Conservation (phyloP, 2,888 invertebrate genomes). For the Ennomos quercinarius region DNA sequence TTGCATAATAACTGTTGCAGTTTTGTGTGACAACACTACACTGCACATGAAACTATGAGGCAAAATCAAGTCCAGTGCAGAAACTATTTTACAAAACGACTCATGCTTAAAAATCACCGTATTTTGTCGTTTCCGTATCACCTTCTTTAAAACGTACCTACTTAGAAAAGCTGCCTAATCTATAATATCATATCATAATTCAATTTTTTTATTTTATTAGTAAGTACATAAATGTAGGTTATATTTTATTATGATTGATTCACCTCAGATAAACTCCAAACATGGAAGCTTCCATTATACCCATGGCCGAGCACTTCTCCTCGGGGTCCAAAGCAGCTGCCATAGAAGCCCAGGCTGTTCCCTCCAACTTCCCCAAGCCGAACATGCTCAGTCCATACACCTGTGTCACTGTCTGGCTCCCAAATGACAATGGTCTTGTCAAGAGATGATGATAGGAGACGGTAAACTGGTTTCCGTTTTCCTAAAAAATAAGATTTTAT, state of each 20-base stretch:
- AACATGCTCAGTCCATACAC: constrained; percentile 93
- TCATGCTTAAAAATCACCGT: no score
- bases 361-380: constrained; percentile 97
- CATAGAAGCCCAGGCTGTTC: constrained; percentile 96
- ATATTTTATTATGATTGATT: constrained; percentile 30
- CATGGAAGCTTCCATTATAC: constrained; percentile 96
- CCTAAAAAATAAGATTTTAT: constrained; percentile 14
- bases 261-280: constrained; percentile 89
- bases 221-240: no score
- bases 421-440: constrained; percentile 97
- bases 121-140: no score
- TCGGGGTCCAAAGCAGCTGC: constrained; percentile 90
- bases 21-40: no score
- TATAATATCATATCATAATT: no score
- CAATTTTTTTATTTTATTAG: no score
- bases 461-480: constrained; percentile 58
- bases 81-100: no score
- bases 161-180: no score
- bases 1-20: no score
- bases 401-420: constrained; percentile 85
- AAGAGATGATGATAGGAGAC: constrained; percentile 94
- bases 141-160: no score
- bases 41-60: no score
- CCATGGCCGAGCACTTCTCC: constrained; percentile 93
- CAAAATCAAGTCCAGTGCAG: no score